Evolutionary conservation across 2,113 vertebrate genomes (phyloP).

Genomic region (Pseudolaguvia tuberculata): DNA sequence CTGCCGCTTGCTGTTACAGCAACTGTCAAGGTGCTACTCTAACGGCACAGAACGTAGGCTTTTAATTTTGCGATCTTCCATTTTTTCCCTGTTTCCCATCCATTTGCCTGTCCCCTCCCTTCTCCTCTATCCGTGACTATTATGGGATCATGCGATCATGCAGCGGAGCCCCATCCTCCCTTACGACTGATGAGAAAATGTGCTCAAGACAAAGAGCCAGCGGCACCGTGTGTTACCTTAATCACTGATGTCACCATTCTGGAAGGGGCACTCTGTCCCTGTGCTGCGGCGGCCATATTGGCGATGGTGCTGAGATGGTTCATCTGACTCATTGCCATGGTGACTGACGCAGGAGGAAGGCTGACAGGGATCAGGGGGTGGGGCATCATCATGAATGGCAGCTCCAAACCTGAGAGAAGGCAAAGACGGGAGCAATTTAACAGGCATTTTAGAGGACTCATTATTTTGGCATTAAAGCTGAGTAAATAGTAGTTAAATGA

Average conservation of each 20-base stretch:
- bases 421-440: slow-evolving; percentile 59
- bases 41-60: slow-evolving; percentile 3
- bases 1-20: slow-evolving; percentile 1
- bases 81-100: slow-evolving; percentile 15
- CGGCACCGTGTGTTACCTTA: slow-evolving; percentile 77
- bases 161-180: slow-evolving; percentile 36
- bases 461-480: slow-evolving; percentile 36
- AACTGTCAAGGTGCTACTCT: not conserved
- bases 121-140: slow-evolving; percentile 37
- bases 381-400: slow-evolving; percentile 99
- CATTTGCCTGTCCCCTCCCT: slow-evolving; percentile 30
- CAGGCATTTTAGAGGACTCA: slow-evolving; percentile 43
- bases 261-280: slow-evolving; percentile 92
- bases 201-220: slow-evolving; percentile 43
- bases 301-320: slow-evolving; percentile 99
- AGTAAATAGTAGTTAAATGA: slow-evolving; percentile 30
- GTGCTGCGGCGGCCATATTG: slow-evolving; percentile 96
- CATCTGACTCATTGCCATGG: slow-evolving; percentile 99
- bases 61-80: slow-evolving; percentile 23
- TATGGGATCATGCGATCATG: slow-evolving; percentile 42
- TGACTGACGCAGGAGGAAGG: slow-evolving; percentile 98
- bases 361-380: slow-evolving; percentile 98
- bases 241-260: slow-evolving; percentile 98
- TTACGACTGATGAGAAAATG: slow-evolving; percentile 45
- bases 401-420: slow-evolving; percentile 84